These are phyloP conservation scores for Sciaenops ocellatus DNA, from an alignment of 2,797 vertebrate genomes.

Conservation along the genomic window DNA sequence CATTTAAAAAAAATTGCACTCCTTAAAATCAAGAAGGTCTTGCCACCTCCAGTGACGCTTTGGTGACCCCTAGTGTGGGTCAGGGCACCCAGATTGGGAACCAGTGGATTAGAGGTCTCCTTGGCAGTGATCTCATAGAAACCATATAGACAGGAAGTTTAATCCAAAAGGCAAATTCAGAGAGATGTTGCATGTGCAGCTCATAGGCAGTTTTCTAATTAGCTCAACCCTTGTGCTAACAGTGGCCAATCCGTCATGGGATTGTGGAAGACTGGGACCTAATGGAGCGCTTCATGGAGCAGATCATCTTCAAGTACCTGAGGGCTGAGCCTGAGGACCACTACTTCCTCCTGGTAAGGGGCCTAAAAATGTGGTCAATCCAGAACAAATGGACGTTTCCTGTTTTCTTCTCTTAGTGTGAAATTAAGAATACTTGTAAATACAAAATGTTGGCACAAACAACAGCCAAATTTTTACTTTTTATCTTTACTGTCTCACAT, in stretches of 20 bases:
- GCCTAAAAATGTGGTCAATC: background rate
- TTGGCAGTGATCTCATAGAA: background rate
- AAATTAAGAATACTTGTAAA: background rate
- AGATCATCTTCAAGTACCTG: conserved; percentile 98
- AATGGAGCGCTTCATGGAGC: conserved; percentile 99
- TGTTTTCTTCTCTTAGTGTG: background rate
- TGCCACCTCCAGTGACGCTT: too few species aligned
- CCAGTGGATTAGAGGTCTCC: background rate
- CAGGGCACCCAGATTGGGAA: too few species aligned
- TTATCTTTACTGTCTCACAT: too few species aligned
- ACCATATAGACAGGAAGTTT: too few species aligned
- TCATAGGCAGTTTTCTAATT: background rate
- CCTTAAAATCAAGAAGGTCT: too few species aligned
- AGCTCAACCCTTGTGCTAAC: conserved; percentile 15
- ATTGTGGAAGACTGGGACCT: conserved; percentile 99
- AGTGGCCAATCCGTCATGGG: conserved; percentile 98
- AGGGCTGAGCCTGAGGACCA: conserved; percentile 97
- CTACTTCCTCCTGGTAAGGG: conserved; percentile 95
- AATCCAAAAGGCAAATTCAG: background rate
- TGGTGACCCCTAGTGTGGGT: too few species aligned
- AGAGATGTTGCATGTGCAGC: background rate
- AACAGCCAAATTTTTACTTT: background rate
- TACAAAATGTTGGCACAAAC: background rate
- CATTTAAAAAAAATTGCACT: too few species aligned
- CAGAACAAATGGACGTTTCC: background rate